These are phyloP conservation scores for Hypercompe scribonia DNA, from an alignment of 2,888 invertebrate species.

Conservation along the genomic window DNA sequence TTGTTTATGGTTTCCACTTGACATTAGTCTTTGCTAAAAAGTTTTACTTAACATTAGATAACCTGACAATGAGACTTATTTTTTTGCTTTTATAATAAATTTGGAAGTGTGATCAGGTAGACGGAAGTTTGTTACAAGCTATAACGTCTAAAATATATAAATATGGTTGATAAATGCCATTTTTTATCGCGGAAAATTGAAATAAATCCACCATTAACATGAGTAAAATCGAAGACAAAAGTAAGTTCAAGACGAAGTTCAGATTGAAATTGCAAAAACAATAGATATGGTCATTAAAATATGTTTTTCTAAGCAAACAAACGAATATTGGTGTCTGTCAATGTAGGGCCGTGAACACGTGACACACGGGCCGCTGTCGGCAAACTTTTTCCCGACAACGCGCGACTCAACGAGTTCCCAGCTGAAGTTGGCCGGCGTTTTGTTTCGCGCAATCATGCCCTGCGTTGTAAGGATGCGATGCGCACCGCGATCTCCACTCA, in stretches of 20 bases:
- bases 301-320: conserved; percentile 27
- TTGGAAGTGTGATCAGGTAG: neutral
- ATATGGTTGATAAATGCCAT: neutral
- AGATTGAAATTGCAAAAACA: neutral
- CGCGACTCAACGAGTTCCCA: conserved; percentile 64
- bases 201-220: neutral
- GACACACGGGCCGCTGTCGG: conserved; percentile 64
- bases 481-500: conserved; percentile 66
- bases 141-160: neutral
- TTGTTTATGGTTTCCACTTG: conserved; percentile 13
- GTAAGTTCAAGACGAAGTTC: neutral
- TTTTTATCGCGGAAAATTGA: neutral
- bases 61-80: neutral
- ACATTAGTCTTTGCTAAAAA: neutral
- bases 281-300: neutral
- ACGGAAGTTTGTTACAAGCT: neutral
- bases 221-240: neutral
- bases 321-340: conserved; percentile 45
- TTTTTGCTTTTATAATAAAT: neutral
- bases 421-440: conserved; percentile 74
- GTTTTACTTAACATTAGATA: neutral
- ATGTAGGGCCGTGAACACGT: conserved; percentile 45
- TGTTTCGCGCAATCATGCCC: conserved; percentile 81
- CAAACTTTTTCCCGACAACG: conserved; percentile 81
- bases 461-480: conserved; percentile 83